These are phyloP conservation scores for Drosophila multiciliata DNA, from an alignment of 2,888 invertebrate genomes.

Conservation along the genomic window DNA sequence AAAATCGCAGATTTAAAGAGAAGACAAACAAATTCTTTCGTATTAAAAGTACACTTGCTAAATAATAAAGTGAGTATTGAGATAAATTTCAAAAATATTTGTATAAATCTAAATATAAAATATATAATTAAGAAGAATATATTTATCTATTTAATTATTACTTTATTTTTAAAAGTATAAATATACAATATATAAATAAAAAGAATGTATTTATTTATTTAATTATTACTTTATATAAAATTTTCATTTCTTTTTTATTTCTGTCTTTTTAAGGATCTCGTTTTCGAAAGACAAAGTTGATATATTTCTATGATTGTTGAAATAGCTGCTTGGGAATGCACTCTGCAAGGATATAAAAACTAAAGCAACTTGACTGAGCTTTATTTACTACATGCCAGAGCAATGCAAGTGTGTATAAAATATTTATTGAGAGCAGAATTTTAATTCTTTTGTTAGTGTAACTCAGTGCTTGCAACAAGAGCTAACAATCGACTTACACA, in stretches of 20 bases:
- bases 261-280: background rate
- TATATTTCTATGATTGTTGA: background rate
- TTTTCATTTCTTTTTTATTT: background rate
- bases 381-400: slow-evolving; percentile 4
- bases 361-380: slow-evolving; percentile 1
- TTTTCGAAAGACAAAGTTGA: background rate
- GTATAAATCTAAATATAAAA: too few relatives aligned
- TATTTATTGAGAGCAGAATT: slow-evolving; percentile 5
- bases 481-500: slow-evolving; percentile 16
- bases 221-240: background rate
- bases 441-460: slow-evolving; percentile 20
- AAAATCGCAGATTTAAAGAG: background rate
- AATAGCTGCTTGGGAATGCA: background rate
- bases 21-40: too few relatives aligned
- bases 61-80: too few relatives aligned
- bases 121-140: too few relatives aligned
- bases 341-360: background rate
- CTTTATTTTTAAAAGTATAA: too few relatives aligned
- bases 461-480: background rate
- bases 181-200: too few relatives aligned
- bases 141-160: too few relatives aligned
- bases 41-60: too few relatives aligned
- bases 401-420: slow-evolving; percentile 7
- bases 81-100: too few relatives aligned
- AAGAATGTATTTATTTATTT: too few relatives aligned